Percentiles rank a stretch among this genome's conserved stretches.
Conservation (phyloP, 2,888 invertebrate genomes). For the Piscicola geometra region DNA sequence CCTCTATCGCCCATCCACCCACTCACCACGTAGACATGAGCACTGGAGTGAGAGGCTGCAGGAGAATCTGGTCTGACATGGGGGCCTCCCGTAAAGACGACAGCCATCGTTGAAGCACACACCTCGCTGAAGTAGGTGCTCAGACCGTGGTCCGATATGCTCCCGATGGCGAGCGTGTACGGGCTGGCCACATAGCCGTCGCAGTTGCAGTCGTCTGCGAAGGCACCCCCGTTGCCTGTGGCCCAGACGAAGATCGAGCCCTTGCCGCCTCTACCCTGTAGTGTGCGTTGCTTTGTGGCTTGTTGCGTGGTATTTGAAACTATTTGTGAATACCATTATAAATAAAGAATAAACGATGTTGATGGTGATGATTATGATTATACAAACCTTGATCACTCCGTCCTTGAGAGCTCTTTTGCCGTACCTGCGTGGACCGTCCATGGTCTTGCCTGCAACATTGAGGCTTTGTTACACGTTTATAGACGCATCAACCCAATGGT, state of each 20-base stretch:
- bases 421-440: conserved; percentile 78
- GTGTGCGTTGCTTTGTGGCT: not conserved
- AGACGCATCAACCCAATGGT: too few species aligned
- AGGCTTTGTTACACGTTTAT: too few species aligned
- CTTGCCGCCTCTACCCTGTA: conserved; percentile 46
- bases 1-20: not conserved
- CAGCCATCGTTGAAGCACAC: conserved; percentile 51
- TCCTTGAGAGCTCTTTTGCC: conserved; percentile 70
- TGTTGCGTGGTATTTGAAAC: not conserved
- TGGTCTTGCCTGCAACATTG: conserved; percentile 62
- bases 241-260: conserved; percentile 54
- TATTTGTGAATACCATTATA: not conserved
- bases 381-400: conserved; percentile 64
- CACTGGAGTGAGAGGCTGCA: not conserved
- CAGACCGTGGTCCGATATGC: conserved; percentile 47
- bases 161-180: conserved; percentile 51
- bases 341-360: not conserved
- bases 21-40: conserved; percentile 10
- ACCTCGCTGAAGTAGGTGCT: conserved; percentile 52
- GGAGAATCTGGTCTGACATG: conserved; percentile 35
- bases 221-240: conserved; percentile 53
- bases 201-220: conserved; percentile 51
- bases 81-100: conserved; percentile 43
- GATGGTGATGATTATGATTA: not conserved
- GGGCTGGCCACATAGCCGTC: conserved; percentile 53